Evolutionary conservation across 1,140 invertebrate genomes (phyloP), one percentile per base, ranked within the genome.

Genomic region (Drosophila punjabiensis): DNA sequence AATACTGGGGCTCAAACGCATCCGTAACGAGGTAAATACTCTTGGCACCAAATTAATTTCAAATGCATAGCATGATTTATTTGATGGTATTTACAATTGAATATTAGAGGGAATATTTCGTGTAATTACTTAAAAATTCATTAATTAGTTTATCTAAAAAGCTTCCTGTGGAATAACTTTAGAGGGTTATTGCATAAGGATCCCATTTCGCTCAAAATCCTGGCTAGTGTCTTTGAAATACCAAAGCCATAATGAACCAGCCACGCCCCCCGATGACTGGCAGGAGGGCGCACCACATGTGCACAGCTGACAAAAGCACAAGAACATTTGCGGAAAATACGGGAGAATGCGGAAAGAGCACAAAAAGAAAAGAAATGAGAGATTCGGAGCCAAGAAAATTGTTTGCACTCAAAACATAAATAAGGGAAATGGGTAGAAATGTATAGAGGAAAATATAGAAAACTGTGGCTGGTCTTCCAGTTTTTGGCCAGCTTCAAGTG

Each of bases 271-370:
- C 14, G 20, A 58, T 39, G 50, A 53, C 41, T 55, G 47, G 18
- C 16, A 58, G 18, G 43, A 33, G 55, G 70, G 69, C 18, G 43
- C 47, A 37, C 37, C 85, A 79, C 81, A 89, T 89, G 85, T 85
- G 86, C 85, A 85, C 85, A 85, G 77, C 86, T 89, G 85, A 89
- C 81, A 89, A 89, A 81, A 75, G 81, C 85, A 84, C 65, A 76
- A 82, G 64, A 30, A 80, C 63, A 76, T 65, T 62, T 56, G 43
- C 64, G 75, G 64, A 24, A 67, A 67, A 45, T 45, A 64, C 16
- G 41, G n/a, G 30, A 67, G 20, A 74, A 11, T 14, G 33, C n/a
- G 28, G 28, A 32, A 74, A 37, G 28, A 16, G 16, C 47, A 24
- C 9, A 9, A 13, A 47, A 9, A 13, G 32, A 37, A 30, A 39